Conservation (phyloP, 2,888 invertebrate genomes). For the Leptopterna dolabrata region DNA sequence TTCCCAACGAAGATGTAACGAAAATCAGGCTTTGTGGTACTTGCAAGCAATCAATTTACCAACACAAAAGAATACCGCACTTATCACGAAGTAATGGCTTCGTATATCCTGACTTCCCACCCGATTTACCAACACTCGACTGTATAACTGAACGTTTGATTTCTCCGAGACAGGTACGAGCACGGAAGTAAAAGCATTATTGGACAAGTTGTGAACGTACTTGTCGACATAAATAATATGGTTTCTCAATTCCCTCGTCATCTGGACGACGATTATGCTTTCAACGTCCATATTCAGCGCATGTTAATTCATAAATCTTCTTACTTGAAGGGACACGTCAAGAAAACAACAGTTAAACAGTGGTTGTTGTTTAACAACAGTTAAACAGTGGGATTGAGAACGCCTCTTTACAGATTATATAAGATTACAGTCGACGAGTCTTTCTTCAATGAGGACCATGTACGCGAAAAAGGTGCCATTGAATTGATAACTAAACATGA, state of each 20-base stretch:
- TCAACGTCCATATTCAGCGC: conserved; percentile 20
- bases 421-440: conserved; percentile 26
- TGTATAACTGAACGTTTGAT: conserved; percentile 28
- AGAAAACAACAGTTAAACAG: neutral
- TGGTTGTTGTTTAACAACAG: too few relatives aligned
- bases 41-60: conserved; percentile 23
- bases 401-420: conserved; percentile 23
- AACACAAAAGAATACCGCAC: neutral
- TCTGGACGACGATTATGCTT: neutral
- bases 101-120: neutral
- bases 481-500: conserved; percentile 6
- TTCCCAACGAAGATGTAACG: conserved; percentile 26
- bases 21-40: conserved; percentile 1
- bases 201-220: conserved; percentile 25
- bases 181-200: conserved; percentile 22
- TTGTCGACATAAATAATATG: conserved; percentile 22
- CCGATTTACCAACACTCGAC: neutral
- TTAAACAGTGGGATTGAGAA: too few relatives aligned
- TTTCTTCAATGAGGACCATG: neutral
- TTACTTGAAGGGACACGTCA: conserved; percentile 21
- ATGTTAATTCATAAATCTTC: conserved; percentile 17
- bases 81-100: conserved; percentile 36
- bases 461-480: conserved; percentile 9
- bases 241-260: neutral
- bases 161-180: conserved; percentile 36